Evolutionary conservation across 2,888 invertebrate genomes (phyloP).

Genomic region (Brenthis daphne): DNA sequence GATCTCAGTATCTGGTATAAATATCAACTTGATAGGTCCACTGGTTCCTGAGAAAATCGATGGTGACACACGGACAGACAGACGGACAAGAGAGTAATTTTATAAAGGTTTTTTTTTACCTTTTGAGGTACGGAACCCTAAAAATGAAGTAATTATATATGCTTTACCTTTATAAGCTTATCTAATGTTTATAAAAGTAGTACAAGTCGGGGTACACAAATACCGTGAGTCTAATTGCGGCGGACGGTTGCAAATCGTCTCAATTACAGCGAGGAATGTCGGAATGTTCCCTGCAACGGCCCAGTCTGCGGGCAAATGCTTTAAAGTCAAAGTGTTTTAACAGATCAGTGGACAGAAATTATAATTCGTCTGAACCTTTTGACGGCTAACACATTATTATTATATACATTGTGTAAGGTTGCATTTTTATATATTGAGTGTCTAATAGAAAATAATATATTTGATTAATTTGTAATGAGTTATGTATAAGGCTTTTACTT

Average conservation of each 20-base stretch:
- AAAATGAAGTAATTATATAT: no score
- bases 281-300: constrained; percentile 3
- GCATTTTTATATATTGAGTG: no score
- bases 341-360: constrained; percentile 1
- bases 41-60: no score
- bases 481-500: no score
- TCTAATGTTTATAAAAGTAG: neutral
- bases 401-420: neutral
- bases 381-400: neutral
- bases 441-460: no score
- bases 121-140: no score
- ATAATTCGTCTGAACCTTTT: neutral
- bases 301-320: neutral
- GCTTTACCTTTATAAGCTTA: neutral
- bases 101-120: no score
- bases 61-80: no score
- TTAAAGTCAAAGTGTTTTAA: constrained; percentile 1
- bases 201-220: constrained; percentile 5
- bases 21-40: no score
- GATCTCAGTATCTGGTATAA: no score
- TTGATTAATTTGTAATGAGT: no score
- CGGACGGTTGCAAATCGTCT: constrained; percentile 16
- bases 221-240: constrained; percentile 11
- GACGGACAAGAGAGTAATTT: no score
- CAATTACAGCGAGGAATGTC: constrained; percentile 16